Conservation (phyloP, 2,113 vertebrate species). For the Typhlomys cinereus region DNA sequence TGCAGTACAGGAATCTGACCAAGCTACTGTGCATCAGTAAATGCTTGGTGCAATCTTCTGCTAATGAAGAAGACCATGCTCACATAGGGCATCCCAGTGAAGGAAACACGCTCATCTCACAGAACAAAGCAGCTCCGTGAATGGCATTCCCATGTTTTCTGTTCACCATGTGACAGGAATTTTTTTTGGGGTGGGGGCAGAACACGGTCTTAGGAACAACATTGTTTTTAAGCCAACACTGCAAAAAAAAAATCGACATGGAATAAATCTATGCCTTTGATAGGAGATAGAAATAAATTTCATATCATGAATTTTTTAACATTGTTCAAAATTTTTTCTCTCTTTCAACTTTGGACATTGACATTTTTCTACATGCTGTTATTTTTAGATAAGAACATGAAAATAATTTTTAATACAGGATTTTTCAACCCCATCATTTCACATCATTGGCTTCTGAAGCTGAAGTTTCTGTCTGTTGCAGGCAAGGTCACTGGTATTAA, state of each 20-base stretch:
- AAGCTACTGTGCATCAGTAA: neutral
- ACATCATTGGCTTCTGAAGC: neutral
- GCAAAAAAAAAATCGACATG: neutral
- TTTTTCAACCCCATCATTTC: neutral
- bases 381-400: slow-evolving; percentile 28
- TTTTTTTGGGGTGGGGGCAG: neutral
- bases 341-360: neutral
- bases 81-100: neutral
- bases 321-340: neutral
- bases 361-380: neutral
- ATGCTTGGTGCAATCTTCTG: neutral
- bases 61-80: neutral
- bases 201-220: neutral
- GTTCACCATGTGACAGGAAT: neutral
- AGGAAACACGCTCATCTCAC: neutral
- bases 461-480: neutral
- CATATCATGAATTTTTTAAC: neutral
- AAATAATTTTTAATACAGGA: neutral
- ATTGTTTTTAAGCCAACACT: neutral
- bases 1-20: neutral
- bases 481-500: neutral
- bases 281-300: slow-evolving; percentile 20
- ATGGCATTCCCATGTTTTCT: neutral
- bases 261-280: neutral
- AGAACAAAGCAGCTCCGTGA: neutral